phyloP scores from a whole-genome alignment of 1,140 invertebrate genomes.

The Drosophila subobscura region DNA sequence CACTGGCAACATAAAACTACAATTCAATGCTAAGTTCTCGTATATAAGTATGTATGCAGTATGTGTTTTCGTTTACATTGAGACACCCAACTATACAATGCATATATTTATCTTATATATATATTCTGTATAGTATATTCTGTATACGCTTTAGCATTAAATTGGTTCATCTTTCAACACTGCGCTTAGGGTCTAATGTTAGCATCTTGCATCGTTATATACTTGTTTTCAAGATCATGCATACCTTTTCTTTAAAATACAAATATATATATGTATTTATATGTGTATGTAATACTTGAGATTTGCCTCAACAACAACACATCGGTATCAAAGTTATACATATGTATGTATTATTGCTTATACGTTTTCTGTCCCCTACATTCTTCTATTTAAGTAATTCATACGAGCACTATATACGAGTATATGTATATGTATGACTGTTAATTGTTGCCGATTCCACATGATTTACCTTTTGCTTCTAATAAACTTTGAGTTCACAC shows the following conservation, averaged over 20 bases:
- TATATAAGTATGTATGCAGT: constrained; percentile 7
- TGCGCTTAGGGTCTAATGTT: constrained; percentile 59
- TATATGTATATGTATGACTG: constrained; percentile 18
- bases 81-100: constrained; percentile 26
- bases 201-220: constrained; percentile 26
- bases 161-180: constrained; percentile 62
- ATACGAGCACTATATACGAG: neutral
- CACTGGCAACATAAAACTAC: constrained; percentile 44
- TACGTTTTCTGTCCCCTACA: constrained; percentile 24
- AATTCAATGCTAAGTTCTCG: constrained; percentile 27
- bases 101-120: constrained; percentile 1
- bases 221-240: constrained; percentile 19
- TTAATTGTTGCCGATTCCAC: constrained; percentile 31
- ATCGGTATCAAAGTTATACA: constrained; percentile 48
- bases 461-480: constrained; percentile 38
- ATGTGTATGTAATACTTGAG: constrained; percentile 35
- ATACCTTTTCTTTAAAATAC: constrained; percentile 20
- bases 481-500: constrained; percentile 43
- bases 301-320: constrained; percentile 39
- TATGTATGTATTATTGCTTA: constrained; percentile 46
- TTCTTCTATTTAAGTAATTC: neutral
- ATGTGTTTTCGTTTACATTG: constrained; percentile 15
- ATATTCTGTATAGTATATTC: neutral
- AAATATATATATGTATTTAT: constrained; percentile 36
- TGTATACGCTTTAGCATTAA: constrained; percentile 23